These are phyloP conservation scores for Hapalemur alaotrensis DNA, from an alignment of 2,797 vertebrate genomes.

Conservation along the genomic window DNA sequence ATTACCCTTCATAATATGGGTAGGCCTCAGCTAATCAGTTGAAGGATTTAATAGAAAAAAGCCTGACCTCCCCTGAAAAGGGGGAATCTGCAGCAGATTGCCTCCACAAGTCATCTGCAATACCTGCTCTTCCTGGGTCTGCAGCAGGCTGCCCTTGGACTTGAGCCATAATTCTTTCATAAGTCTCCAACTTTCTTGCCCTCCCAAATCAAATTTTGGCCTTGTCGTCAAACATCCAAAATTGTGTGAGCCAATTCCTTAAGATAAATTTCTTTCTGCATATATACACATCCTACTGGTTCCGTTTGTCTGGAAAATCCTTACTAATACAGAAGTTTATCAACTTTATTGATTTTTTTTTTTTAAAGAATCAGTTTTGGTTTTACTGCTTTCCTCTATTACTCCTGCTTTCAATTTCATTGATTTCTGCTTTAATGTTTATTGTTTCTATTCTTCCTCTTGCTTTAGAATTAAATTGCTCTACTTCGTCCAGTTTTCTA, in stretches of 20 bases:
- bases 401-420: neutral
- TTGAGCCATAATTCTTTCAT: neutral
- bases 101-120: neutral
- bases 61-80: neutral
- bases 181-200: neutral
- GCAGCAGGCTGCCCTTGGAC: neutral
- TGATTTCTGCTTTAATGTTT: neutral
- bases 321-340: neutral
- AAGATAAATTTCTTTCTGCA: neutral
- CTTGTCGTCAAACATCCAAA: neutral
- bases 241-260: neutral
- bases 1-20: too few species aligned
- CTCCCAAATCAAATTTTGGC: neutral
- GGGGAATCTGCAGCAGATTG: neutral
- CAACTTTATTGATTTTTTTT: neutral
- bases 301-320: neutral
- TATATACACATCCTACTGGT: neutral
- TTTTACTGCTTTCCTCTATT: neutral
- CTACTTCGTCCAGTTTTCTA: neutral
- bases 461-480: neutral
- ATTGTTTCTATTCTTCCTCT: neutral
- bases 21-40: neutral
- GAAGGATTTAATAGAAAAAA: neutral
- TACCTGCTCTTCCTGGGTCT: neutral
- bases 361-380: neutral